These are phyloP conservation scores for Leptinotarsa tumamoca DNA, from an alignment of 2,888 invertebrate genomes.

Conservation along the genomic window DNA sequence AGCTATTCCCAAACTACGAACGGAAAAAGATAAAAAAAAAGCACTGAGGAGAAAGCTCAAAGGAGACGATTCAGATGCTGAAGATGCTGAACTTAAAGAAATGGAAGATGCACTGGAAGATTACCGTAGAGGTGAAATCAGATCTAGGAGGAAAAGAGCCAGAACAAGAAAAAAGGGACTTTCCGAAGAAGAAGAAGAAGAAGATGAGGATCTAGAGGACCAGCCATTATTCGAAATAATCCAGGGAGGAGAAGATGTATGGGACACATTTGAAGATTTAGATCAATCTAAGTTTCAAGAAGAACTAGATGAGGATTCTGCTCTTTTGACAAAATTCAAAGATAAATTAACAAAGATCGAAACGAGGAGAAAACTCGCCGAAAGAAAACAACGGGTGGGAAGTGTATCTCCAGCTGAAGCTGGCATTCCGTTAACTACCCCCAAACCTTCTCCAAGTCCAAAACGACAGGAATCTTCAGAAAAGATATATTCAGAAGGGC, in stretches of 20 bases:
- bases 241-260: not conserved
- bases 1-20: slow-evolving; percentile 23
- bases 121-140: slow-evolving; percentile 30
- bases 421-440: slow-evolving; percentile 51
- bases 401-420: slow-evolving; percentile 39
- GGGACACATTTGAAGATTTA: slow-evolving; percentile 27
- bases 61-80: slow-evolving; percentile 22
- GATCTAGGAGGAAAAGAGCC: slow-evolving; percentile 11
- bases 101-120: slow-evolving; percentile 32
- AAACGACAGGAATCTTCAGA: slow-evolving; percentile 43
- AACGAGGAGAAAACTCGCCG: slow-evolving; percentile 13
- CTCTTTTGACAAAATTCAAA: slow-evolving; percentile 28
- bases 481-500: slow-evolving; percentile 34
- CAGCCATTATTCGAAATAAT: not conserved
- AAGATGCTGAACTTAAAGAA: slow-evolving; percentile 31
- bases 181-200: slow-evolving; percentile 19
- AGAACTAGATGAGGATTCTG: slow-evolving; percentile 30
- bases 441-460: slow-evolving; percentile 47
- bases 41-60: not conserved
- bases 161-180: not conserved
- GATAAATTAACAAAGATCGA: slow-evolving; percentile 16
- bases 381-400: slow-evolving; percentile 9
- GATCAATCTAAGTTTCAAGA: slow-evolving; percentile 30
- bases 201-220: slow-evolving; percentile 19
- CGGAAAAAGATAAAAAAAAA: not conserved